Percentiles rank a stretch among this genome's conserved stretches.
These are phyloP conservation scores for Aethina tumida DNA, from an alignment of 1,140 invertebrate species.

Conservation along the genomic window DNA sequence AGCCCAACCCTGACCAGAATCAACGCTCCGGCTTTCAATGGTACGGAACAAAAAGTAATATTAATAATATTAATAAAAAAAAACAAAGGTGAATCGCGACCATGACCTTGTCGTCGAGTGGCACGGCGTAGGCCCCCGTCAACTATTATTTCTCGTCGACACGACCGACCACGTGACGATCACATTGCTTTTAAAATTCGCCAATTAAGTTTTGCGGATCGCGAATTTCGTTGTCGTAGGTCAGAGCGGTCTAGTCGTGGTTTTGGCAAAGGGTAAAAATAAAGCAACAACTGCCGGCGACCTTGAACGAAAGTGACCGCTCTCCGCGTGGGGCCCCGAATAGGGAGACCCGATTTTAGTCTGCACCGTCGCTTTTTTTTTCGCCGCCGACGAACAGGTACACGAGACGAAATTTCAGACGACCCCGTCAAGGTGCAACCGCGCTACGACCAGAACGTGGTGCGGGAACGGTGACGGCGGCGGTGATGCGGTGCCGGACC, in stretches of 20 bases:
- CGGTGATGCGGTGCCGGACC: no score
- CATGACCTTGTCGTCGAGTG: slow-evolving; percentile 13
- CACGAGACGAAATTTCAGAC: background rate
- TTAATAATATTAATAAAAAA: no score
- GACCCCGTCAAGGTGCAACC: no score
- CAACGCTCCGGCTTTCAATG: no score
- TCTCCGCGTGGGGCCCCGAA: slow-evolving; percentile 16
- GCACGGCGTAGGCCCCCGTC: slow-evolving; percentile 11
- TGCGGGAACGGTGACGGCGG: no score
- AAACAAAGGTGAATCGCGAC: slow-evolving; percentile 8
- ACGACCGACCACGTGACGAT: slow-evolving; percentile 8
- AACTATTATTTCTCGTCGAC: no score
- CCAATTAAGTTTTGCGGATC: slow-evolving; percentile 19
- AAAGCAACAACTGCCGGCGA: slow-evolving; percentile 25
- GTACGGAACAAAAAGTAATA: no score
- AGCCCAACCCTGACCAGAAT: no score
- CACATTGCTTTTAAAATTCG: slow-evolving; percentile 10
- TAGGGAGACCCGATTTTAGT: slow-evolving; percentile 12
- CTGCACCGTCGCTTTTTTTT: background rate
- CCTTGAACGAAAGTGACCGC: slow-evolving; percentile 30
- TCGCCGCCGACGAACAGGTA: slow-evolving; percentile 5
- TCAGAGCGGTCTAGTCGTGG: slow-evolving; percentile 21
- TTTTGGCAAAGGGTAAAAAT: slow-evolving; percentile 27
- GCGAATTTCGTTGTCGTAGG: slow-evolving; percentile 22
- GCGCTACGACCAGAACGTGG: no score